phyloP scores from a whole-genome alignment of 64 coral and sea anemone species.

The Stichodactyla mertensii region DNA sequence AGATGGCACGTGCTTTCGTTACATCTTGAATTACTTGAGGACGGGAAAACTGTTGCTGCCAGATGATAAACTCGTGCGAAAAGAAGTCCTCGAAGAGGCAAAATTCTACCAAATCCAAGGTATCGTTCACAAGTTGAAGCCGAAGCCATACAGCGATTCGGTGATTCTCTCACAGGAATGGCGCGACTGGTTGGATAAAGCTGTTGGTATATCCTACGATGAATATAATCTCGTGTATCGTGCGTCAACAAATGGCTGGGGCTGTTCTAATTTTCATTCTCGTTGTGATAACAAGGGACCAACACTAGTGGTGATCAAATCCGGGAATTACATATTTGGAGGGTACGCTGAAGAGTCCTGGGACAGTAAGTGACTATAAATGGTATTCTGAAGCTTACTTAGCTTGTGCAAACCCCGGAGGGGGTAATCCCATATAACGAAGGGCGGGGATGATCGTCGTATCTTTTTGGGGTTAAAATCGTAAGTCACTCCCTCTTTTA shows the following conservation, averaged over 20 bases:
- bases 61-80: not conserved
- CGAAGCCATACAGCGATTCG: not conserved
- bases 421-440: not conserved
- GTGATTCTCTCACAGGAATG: conserved; percentile 18
- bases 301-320: not conserved
- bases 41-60: conserved; percentile 18
- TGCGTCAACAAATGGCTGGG: not conserved
- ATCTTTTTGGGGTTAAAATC: too few relatives aligned
- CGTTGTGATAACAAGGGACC: not conserved
- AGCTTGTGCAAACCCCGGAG: not conserved
- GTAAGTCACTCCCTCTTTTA: too few relatives aligned
- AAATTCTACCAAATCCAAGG: conserved; percentile 42
- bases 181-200: not conserved
- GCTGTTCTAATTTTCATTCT: not conserved
- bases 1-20: conserved; percentile 27
- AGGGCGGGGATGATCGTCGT: not conserved
- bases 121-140: conserved; percentile 18
- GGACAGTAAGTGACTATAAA: not conserved
- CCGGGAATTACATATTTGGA: conserved; percentile 4
- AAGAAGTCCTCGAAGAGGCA: conserved; percentile 21
- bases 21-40: conserved; percentile 36
- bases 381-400: not conserved
- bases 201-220: not conserved
- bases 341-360: not conserved
- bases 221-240: not conserved